Conservation (phyloP, 2,797 vertebrate species). For the Tokudaia tokunoshimensis region DNA sequence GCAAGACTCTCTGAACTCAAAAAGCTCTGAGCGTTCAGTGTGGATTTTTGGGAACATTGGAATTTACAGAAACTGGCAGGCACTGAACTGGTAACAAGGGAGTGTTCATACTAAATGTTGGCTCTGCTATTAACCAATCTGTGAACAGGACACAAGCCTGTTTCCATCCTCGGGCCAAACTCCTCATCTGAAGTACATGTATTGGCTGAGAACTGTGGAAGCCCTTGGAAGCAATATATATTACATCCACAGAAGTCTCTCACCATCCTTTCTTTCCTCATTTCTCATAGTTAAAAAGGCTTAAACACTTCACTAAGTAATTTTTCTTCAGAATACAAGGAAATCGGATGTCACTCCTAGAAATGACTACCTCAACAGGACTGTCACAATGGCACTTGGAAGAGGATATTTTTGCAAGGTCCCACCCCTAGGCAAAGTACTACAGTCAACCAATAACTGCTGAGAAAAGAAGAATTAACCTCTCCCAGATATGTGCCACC, state of each 20-base stretch:
- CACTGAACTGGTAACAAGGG: not conserved
- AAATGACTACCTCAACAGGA: not conserved
- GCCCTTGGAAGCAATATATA: not conserved
- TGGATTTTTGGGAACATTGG: slow-evolving; percentile 9
- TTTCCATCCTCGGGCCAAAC: not conserved
- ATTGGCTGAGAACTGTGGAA: not conserved
- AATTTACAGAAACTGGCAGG: not conserved
- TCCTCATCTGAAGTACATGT: not conserved
- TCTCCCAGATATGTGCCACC: not conserved
- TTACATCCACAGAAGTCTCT: not conserved
- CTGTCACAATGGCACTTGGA: not conserved
- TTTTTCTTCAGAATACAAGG: not conserved
- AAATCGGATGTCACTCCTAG: not conserved
- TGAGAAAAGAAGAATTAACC: not conserved
- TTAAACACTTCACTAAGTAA: not conserved
- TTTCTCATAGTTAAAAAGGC: not conserved
- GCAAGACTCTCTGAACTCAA: not conserved
- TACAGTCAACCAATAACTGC: not conserved
- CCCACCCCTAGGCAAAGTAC: not conserved
- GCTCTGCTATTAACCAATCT: not conserved
- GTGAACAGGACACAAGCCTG: not conserved
- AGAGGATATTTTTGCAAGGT: not conserved
- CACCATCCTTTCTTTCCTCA: too few relatives aligned
- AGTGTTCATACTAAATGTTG: not conserved
- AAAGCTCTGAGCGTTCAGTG: not conserved